Evolutionary conservation across 2,888 invertebrate species (phyloP), one percentile per base, ranked within the genome.

Genomic region (Pediacus dermestoides): DNA sequence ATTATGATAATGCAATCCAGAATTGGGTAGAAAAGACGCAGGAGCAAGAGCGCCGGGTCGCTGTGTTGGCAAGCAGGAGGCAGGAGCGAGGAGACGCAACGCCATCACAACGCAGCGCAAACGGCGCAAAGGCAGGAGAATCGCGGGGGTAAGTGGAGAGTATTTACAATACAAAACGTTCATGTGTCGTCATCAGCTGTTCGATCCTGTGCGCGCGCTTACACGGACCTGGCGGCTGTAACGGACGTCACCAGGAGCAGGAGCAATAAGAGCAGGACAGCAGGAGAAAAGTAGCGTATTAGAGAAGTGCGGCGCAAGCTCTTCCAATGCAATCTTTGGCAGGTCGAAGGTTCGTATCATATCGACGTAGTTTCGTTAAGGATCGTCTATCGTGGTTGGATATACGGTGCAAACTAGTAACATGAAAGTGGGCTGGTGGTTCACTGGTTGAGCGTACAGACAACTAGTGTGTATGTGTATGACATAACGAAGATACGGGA

Each of bases 381-480:
- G 28, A 41, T 53, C 57, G 60, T 14, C 48, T 44, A 40, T 40
- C 55, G 60, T 50, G 47, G 48, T 13, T 14, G 28, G 6, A 13
- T 13, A 13, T 49, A 48, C 49, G 47, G 35, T 33, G 35, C 41
- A 57, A 50, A 56, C 51, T 50, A 55, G 58, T 58, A 61, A 62
- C 59, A 60, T 60, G 55, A 63, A 62, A 64, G 63, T 63, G 57
- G 58, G 58, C 57, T 59, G 60, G 54, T 60, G 60, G 64, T 62
- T 62, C 61, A 61, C 58, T 62, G 63, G 63, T 61, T 61, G 61
- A 62, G 62, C 59, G 62, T 60, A 57, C 49, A 55, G 56, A 44
- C n/a, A n/a, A 14, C 7, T 6, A 54, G 55, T 50, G 57, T 60
- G 52, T 59, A 58, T 57, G 60, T 60, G 58, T 59, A 60, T 62